Base-by-base conservation (phyloP, 2,113 vertebrate species). In the Plotosus lineatus region DNA sequence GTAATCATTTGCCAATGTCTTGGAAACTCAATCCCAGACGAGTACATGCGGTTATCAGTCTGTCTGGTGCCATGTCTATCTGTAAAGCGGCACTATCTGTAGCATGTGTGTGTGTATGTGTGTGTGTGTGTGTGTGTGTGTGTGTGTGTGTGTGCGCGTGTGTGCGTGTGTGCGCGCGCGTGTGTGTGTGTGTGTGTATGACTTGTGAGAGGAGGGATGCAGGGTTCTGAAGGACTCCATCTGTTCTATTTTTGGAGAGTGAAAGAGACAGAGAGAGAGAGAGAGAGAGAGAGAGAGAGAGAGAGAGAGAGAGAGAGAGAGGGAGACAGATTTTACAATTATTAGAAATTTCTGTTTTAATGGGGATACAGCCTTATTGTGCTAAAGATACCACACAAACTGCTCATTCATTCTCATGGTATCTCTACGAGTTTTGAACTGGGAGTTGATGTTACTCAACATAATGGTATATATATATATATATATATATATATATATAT, bases 1-100 rank as follows among this genome's bases (percentile, higher is more conserved):
- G 19, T 23, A 77, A 77, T 61, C 81, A 48, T 84, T 87, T 73
- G 53, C 38, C 56, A 63, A 83, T 84, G 63, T 82, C 83, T 87
- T 85, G 73, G 77, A 82, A 85, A 79, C 85, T 72, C 44, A 85
- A 75, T 60, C 46, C 66, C 73, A 87, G 82, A 88, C 76, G 66
- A 81, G 75, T 44, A 74, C 56, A 40, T 38, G 48, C 60, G 48
- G 61, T 80, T 84, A 82, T 84, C 84, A 77, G 58, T 60, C 40
- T 66, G 46, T 76, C 65, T 66, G 74, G 65, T 85, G 65, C 76
- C 81, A 79, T 79, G 21, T 78, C 42, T 85, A 66, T 85, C 75
- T 81, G 69, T 78, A 26, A 75, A 80, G 50, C 78, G 55, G 26
- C 51, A 23, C 33, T 81, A 56, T 82, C 80, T 86, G 71, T 68